phyloP scores from a whole-genome alignment of 1,140 invertebrate species.

The Diorhabda elongata region DNA sequence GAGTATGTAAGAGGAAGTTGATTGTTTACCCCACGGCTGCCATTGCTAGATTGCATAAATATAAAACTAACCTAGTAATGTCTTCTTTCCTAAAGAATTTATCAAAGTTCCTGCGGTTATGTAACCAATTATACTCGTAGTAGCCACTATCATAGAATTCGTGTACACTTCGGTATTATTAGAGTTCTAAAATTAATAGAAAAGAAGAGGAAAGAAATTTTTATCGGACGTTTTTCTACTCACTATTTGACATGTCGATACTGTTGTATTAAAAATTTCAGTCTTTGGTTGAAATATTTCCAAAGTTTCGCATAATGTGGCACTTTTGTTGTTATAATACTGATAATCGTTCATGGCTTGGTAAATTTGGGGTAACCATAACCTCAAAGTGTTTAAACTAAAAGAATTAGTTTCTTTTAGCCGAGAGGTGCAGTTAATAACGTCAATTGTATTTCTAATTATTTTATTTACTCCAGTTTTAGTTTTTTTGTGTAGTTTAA shows the following conservation, averaged over 20 bases:
- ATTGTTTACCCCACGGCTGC: too few species aligned
- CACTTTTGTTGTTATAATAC: constrained; percentile 23
- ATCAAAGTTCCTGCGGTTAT: constrained; percentile 24
- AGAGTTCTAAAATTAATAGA: constrained; percentile 23
- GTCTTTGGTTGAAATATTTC: constrained; percentile 24
- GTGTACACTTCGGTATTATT: constrained; percentile 31
- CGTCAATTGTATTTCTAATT: too few species aligned
- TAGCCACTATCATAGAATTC: constrained; percentile 35
- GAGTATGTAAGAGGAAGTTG: too few species aligned
- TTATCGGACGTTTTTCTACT: neutral
- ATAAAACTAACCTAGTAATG: constrained; percentile 19
- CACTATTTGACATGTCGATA: constrained; percentile 28
- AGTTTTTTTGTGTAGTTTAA: too few species aligned
- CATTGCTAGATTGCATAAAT: too few species aligned
- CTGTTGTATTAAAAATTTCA: constrained; percentile 5
- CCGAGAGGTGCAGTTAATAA: neutral
- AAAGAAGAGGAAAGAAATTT: neutral
- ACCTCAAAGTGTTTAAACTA: constrained; percentile 30
- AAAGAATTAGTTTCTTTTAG: neutral
- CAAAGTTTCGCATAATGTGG: constrained; percentile 28
- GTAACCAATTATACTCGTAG: constrained; percentile 24
- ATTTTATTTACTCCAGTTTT: too few species aligned
- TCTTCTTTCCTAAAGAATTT: constrained; percentile 34
- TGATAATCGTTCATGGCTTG: constrained; percentile 32
- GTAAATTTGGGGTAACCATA: constrained; percentile 34